phyloP scores from a whole-genome alignment of 2,797 vertebrate species.

The Dicrostonyx torquatus region DNA sequence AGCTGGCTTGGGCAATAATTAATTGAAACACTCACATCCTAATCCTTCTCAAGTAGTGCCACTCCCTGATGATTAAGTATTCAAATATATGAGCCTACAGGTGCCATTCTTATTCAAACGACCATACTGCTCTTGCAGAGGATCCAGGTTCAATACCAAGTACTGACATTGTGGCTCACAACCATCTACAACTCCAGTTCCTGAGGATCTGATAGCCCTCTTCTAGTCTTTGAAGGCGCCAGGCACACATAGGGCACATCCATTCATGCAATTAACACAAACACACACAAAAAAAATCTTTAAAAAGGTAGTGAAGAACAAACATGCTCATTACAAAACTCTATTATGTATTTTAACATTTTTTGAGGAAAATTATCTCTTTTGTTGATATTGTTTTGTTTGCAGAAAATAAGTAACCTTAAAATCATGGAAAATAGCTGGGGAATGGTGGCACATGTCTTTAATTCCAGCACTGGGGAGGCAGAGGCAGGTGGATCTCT shows the following conservation, averaged over 20 bases:
- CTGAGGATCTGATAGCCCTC: background rate
- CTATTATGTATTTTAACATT: background rate
- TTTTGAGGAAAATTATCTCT: background rate
- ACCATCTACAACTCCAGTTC: background rate
- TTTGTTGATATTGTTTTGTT: background rate
- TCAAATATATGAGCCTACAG: background rate
- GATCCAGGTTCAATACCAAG: background rate
- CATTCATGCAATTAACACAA: background rate
- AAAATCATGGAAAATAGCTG: background rate
- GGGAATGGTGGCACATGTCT: no score
- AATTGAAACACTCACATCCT: no score
- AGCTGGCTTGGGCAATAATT: no score
- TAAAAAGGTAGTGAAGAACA: background rate
- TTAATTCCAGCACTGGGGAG: no score
- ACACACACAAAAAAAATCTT: background rate
- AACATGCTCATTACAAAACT: background rate
- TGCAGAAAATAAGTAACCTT: slow-evolving; percentile 1
- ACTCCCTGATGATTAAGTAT: background rate
- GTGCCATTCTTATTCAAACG: background rate
- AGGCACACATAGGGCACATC: background rate
- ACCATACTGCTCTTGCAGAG: no score
- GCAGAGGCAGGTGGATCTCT: no score
- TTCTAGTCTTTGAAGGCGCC: background rate
- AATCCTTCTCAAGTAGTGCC: background rate
- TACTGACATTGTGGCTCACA: background rate